Percentiles rank a stretch among this genome's conserved stretches.
Conservation (phyloP, 2,113 vertebrate genomes). For the Pterophyllum scalare region DNA sequence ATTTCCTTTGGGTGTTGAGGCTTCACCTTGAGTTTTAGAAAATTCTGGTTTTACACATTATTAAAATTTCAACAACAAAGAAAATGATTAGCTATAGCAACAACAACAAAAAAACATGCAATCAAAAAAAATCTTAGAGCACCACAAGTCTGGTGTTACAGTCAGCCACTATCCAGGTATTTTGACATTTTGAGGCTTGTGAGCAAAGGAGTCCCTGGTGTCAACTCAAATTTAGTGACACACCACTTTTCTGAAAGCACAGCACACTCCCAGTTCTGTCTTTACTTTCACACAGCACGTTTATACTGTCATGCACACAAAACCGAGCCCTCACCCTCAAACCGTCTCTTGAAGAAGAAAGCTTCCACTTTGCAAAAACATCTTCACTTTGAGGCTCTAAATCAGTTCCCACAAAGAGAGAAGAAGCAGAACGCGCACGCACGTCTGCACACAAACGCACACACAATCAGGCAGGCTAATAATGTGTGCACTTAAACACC, state of each 20-base stretch:
- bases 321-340: constrained; percentile 10
- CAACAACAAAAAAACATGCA: too few relatives aligned
- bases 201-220: background rate
- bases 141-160: background rate
- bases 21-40: background rate
- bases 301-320: background rate
- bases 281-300: background rate
- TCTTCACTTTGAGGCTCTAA: constrained; percentile 40
- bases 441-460: constrained; percentile 15
- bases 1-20: background rate
- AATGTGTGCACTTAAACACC: constrained; percentile 69
- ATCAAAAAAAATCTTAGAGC: background rate
- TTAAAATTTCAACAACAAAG: background rate
- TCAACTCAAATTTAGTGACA: constrained; percentile 7
- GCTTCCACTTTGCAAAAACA: constrained; percentile 45
- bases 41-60: background rate
- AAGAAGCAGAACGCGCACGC: background rate
- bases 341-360: constrained; percentile 33
- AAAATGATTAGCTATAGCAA: background rate
- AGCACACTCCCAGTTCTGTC: background rate
- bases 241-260: background rate
- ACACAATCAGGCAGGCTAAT: constrained; percentile 58
- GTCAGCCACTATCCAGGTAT: background rate
- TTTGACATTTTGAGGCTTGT: constrained; percentile 1
- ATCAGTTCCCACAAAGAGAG: constrained; percentile 28